A percentile compares a stretch with the other conserved stretches of the same genome.
phyloP scores from a whole-genome alignment of 2,888 invertebrate species.

The Cryptus viduatorius region DNA sequence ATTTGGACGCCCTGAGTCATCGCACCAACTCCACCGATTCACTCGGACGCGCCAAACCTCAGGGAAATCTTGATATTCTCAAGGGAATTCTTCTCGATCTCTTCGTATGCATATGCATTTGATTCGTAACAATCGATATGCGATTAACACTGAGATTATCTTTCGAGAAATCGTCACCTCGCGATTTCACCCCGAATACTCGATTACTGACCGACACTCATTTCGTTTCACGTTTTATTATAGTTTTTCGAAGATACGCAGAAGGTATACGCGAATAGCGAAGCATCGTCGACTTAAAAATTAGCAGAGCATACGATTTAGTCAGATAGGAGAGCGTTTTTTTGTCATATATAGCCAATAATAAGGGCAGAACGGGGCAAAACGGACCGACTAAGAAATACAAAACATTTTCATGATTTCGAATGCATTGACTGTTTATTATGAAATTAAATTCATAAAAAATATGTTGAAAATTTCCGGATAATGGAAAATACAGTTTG shows the following conservation, averaged over 20 bases:
- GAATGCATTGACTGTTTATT: no score
- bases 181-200: conserved; percentile 49
- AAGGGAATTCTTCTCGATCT: conserved; percentile 81
- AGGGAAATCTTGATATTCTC: conserved; percentile 80
- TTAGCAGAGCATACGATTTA: no score
- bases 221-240: conserved; percentile 34
- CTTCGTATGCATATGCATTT: conserved; percentile 81
- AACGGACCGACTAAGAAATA: no score
- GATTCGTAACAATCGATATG: conserved; percentile 30
- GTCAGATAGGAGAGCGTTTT: conserved; percentile 30
- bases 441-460: no score
- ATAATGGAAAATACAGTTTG: no score
- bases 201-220: conserved; percentile 36
- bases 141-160: conserved; percentile 26
- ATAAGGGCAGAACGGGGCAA: no score
- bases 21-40: conserved; percentile 78
- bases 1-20: conserved; percentile 76
- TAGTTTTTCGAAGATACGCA: conserved; percentile 19
- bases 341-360: not conserved
- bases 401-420: no score
- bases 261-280: not conserved
- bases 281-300: no score
- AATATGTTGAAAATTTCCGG: no score
- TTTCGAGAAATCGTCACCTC: conserved; percentile 45
- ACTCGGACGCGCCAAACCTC: conserved; percentile 76